phyloP scores from a whole-genome alignment of 2,113 vertebrate genomes.

The Eretmochelys imbricata region DNA sequence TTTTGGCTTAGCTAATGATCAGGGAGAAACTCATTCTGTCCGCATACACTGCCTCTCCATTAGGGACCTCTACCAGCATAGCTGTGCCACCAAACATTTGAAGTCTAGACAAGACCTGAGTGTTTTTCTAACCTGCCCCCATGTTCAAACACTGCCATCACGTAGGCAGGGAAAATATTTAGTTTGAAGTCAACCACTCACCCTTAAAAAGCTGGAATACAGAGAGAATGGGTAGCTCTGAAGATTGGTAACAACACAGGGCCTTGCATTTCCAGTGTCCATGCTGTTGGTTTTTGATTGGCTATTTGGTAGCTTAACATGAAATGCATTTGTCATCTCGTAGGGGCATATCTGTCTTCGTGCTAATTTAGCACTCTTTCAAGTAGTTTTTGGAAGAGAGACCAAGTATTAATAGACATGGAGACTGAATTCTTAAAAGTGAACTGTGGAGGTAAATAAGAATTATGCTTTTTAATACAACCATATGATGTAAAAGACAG shows the following conservation, averaged over 20 bases:
- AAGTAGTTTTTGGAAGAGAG: not conserved
- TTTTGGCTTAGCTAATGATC: not conserved
- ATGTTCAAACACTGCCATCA: not conserved
- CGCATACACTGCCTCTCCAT: not conserved
- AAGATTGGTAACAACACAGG: not conserved
- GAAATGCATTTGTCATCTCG: not conserved
- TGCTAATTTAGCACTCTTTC: not conserved
- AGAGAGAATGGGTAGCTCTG: not conserved
- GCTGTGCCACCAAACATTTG: not conserved
- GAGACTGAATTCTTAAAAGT: not conserved
- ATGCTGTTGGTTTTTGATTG: not conserved
- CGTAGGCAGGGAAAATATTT: not conserved
- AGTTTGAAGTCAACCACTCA: not conserved
- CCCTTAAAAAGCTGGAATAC: not conserved
- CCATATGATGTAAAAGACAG: not conserved
- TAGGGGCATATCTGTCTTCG: fast-evolving
- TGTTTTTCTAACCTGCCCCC: conserved; percentile 9
- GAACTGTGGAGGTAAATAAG: not conserved
- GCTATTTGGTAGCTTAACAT: not conserved
- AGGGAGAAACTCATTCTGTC: not conserved
- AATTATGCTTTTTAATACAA: not conserved
- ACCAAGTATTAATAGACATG: not conserved
- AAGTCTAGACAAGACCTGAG: not conserved
- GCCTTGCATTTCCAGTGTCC: not conserved
- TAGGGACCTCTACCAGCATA: not conserved